Base-by-base conservation (phyloP, 2,113 vertebrate genomes). In the Melanerpes aurifrons region DNA sequence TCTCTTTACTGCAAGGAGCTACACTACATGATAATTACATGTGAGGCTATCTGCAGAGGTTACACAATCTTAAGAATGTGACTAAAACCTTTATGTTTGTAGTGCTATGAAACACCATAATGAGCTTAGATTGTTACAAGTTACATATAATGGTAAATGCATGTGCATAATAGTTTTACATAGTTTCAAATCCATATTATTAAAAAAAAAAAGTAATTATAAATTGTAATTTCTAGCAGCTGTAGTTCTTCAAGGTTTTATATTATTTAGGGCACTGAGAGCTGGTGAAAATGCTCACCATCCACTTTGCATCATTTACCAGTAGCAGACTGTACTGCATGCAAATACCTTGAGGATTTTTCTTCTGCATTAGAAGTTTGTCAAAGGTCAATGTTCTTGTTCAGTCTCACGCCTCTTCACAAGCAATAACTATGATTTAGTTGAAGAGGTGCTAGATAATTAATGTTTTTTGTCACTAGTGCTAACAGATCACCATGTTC, bases 361-460 rank as follows among this genome's bases (percentile, higher is more conserved):
- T 82, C 43, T 15, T 73, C n/a, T 21, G 6, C 0, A 0, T 63
- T 32, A 3, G 26, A 58, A 58, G 12, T 56, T 59, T 66, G 18
- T 54, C 32, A 71, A 4, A 59, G 8, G 59, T 50, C 14, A 28
- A 15, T 0, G 0, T 18, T 70, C 26, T 47, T 76, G 5, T 19
- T 82, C 35, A 82, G 35, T 22, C 68, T 85, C 82, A 6, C 56
- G 35, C 35, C 15, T 67, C 26, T 76, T 70, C 56, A 54, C 11
- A 47, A 56, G 24, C 17, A 67, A 50, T 28, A 67, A 66, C 48
- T 53, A 19, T 9, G 4, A 50, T 18, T 76, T 59, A 54, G 31
- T 43, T 76, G 74, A 82, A 85, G 16, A 73, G 13, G 8, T 53
- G n/a, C 66, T 70, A 68, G 17, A 32, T 63, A 74, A 86, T 21